These are phyloP conservation scores for Mus minutoides DNA, from an alignment of 2,797 vertebrate genomes.

Conservation along the genomic window DNA sequence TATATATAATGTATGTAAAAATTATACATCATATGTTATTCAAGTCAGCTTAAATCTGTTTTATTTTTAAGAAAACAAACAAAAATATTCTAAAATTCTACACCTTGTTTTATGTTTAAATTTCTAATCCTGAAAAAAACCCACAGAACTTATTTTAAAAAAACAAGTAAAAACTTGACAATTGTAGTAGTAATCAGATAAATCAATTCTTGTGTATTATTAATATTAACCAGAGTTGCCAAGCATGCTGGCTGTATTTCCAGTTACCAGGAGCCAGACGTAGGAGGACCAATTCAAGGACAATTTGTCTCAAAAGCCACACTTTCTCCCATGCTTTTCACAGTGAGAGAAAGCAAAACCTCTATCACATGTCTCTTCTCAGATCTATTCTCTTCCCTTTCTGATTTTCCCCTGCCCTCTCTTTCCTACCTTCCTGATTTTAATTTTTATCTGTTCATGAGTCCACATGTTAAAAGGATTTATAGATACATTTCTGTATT, in stretches of 20 bases:
- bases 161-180: neutral
- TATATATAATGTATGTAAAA: neutral
- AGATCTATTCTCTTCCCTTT: neutral
- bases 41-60: neutral
- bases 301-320: neutral
- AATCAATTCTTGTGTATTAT: neutral
- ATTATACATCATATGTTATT: neutral
- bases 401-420: neutral
- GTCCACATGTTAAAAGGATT: neutral
- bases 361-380: neutral
- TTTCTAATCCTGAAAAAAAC: neutral
- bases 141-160: neutral
- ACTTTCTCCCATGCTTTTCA: neutral
- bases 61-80: conserved; percentile 44
- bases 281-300: neutral
- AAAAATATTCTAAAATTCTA: neutral
- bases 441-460: neutral
- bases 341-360: neutral
- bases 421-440: neutral
- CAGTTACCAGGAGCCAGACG: neutral
- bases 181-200: neutral
- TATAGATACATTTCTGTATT: neutral
- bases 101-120: neutral
- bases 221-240: neutral
- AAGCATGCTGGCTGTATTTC: neutral